Evolutionary conservation across 2,797 vertebrate genomes (phyloP).

Genomic region (Artibeus jamaicensis): DNA sequence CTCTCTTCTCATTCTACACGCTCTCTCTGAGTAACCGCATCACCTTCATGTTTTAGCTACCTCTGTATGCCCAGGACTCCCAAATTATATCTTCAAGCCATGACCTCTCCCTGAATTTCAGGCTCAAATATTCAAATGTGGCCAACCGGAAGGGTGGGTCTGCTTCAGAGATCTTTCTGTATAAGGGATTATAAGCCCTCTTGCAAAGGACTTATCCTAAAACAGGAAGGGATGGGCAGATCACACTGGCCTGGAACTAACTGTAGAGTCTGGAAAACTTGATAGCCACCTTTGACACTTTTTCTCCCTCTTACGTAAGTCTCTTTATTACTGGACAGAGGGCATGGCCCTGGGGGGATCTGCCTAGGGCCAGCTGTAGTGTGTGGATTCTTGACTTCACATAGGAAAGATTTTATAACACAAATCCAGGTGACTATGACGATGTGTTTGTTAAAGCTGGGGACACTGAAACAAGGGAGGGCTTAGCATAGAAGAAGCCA

Average conservation of each 20-base stretch:
- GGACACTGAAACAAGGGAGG: too few relatives aligned
- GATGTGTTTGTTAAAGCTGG: too few relatives aligned
- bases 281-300: background rate
- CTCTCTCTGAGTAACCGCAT: background rate
- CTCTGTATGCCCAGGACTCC: background rate
- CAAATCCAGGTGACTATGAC: too few relatives aligned
- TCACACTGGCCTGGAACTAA: background rate
- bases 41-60: background rate
- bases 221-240: background rate
- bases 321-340: background rate
- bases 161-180: background rate
- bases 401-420: too few relatives aligned
- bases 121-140: background rate
- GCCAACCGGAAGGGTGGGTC: background rate
- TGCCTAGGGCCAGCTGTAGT: too few relatives aligned
- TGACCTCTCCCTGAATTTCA: background rate
- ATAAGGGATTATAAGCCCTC: background rate
- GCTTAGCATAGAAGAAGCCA: too few relatives aligned
- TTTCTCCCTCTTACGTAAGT: background rate
- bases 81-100: background rate
- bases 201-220: background rate
- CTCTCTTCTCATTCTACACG: background rate
- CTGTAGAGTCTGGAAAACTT: background rate
- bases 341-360: too few relatives aligned
- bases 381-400: too few relatives aligned